phyloP scores from a whole-genome alignment of 2,113 vertebrate species.

The Xenopus tropicalis region UCB_Xtro_10.0 CM004447.2:89300001-89300500 shows the following conservation, averaged over 20 bases:
- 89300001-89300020: too few species aligned
- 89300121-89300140: constrained; percentile 47
- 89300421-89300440: constrained; percentile 23
- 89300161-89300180: constrained; percentile 57
- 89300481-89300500: neutral
- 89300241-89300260: constrained; percentile 55
- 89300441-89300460: constrained; percentile 13
- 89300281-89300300: constrained; percentile 65
- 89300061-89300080: constrained; percentile 51
- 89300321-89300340: constrained; percentile 68
- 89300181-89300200: constrained; percentile 63
- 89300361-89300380: constrained; percentile 21
- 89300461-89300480: constrained; percentile 20
- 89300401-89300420: constrained; percentile 9
- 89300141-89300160: constrained; percentile 55
- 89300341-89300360: constrained; percentile 56
- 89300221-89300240: constrained; percentile 71
- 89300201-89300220: constrained; percentile 57
- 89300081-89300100: constrained; percentile 46
- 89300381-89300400: constrained; percentile 4
- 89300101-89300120: constrained; percentile 46
- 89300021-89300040: too few species aligned
- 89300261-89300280: constrained; percentile 61
- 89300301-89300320: constrained; percentile 66
- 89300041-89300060: neutral